A percentile compares a stretch with the other conserved stretches of the same genome.
These are phyloP conservation scores for Phycodurus eques DNA, from an alignment of 2,113 vertebrate genomes.

Conservation along the genomic window DNA sequence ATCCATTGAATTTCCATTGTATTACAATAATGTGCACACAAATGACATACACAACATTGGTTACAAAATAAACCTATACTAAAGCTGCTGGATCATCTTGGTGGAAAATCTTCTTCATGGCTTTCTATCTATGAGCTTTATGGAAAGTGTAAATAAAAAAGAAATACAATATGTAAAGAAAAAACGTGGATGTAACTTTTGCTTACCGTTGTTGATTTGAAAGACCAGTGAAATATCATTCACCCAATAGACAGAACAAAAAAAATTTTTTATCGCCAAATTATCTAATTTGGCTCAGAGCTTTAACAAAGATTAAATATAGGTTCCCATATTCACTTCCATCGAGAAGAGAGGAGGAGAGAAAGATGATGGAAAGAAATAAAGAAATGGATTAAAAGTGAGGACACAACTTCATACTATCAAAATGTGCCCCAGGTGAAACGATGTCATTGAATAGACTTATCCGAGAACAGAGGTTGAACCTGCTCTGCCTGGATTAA, in stretches of 20 bases:
- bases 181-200: too few relatives aligned
- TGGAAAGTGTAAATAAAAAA: neutral
- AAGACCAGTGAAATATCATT: too few relatives aligned
- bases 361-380: conserved; percentile 18
- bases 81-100: neutral
- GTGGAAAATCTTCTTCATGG: neutral
- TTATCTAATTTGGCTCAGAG: conserved; percentile 12
- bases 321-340: conserved; percentile 3
- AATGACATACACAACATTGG: conserved; percentile 1
- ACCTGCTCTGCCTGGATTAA: conserved; percentile 66
- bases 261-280: neutral
- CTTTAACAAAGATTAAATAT: conserved; percentile 6
- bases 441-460: conserved; percentile 70
- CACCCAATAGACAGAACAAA: too few relatives aligned
- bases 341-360: conserved; percentile 8
- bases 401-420: conserved; percentile 55
- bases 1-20: conserved; percentile 23
- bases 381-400: conserved; percentile 47
- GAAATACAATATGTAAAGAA: neutral
- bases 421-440: conserved; percentile 63
- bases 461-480: conserved; percentile 56
- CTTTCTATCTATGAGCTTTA: neutral
- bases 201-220: too few relatives aligned
- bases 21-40: conserved; percentile 2
- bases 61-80: neutral